phyloP scores from a whole-genome alignment of 2,113 vertebrate species.

The human (Homo sapiens) region GRCh38 chr5:105429501-105430000 shows the following conservation, averaged over 20 bases:
- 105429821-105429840: not conserved
- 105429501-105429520: not conserved
- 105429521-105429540: not conserved
- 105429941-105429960: not conserved
- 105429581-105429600: not conserved
- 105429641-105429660: not conserved
- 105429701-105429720: not conserved
- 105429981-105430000: not conserved
- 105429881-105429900: not conserved
- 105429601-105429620: not conserved
- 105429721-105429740: not conserved
- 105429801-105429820: not conserved
- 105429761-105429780: not conserved
- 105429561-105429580: not conserved
- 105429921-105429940: not conserved
- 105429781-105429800: not conserved
- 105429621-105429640: not conserved
- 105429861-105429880: not conserved
- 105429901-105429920: constrained; percentile 14
- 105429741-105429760: not conserved
- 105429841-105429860: not conserved
- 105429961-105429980: not conserved
- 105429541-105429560: not conserved
- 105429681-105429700: not conserved
- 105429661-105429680: not conserved